phyloP scores from a whole-genome alignment of 1,140 invertebrate species.

The Frieseomelitta varia region DNA sequence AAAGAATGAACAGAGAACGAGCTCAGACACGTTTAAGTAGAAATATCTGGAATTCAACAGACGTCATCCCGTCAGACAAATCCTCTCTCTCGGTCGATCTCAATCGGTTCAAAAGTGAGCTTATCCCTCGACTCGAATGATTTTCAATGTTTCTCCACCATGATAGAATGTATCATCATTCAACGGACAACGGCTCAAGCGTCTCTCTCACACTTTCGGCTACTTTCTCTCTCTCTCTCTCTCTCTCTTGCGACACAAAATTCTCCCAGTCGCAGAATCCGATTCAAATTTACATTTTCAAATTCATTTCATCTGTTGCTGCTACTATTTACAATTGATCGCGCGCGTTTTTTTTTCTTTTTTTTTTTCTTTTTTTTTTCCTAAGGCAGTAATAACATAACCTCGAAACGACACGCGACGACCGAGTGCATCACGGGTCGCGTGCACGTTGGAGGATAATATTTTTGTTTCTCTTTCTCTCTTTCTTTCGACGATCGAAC shows the following conservation, averaged over 20 bases:
- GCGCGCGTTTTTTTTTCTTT: not conserved
- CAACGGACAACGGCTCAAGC: not conserved
- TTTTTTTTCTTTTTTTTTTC: not conserved
- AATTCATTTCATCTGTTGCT: not conserved
- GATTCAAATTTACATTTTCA: not conserved
- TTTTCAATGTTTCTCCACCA: too few species aligned
- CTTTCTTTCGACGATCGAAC: not conserved
- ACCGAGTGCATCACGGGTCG: not conserved
- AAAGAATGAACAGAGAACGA: not conserved
- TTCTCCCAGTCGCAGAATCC: too few species aligned
- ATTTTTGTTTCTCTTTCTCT: too few species aligned
- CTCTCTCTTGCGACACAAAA: not conserved
- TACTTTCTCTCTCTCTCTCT: not conserved
- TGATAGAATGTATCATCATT: not conserved
- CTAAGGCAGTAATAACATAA: slow-evolving; percentile 38
- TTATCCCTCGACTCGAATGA: not conserved
- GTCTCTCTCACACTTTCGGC: not conserved
- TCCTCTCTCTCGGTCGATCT: not conserved
- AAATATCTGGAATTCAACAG: not conserved
- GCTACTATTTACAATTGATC: slow-evolving; percentile 37
- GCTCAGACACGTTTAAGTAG: not conserved
- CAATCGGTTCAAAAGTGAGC: slow-evolving; percentile 1
- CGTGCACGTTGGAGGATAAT: not conserved
- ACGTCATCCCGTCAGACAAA: not conserved
- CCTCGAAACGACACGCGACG: not conserved